These are phyloP conservation scores for Beris morrisii DNA, from an alignment of 2,888 invertebrate species.

Conservation along the genomic window DNA sequence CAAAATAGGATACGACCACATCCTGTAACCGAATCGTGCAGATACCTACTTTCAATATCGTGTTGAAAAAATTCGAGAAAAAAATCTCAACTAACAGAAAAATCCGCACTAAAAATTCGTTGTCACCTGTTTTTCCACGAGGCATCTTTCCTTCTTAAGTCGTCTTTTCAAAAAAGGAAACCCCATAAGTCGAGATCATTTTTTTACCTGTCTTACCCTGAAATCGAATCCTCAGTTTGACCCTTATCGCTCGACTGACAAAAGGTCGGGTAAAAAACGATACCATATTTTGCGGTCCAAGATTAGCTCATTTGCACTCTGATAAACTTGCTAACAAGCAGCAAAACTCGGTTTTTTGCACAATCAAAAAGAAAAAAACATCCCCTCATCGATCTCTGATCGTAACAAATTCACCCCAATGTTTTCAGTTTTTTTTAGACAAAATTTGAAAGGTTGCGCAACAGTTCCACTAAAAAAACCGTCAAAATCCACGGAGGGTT, in stretches of 20 bases:
- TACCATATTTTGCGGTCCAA: constrained; percentile 16
- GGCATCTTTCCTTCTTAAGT: neutral
- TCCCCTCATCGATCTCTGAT: constrained; percentile 9
- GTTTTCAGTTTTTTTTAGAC: neutral
- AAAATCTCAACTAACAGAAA: constrained; percentile 18
- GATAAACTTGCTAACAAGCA: constrained; percentile 17
- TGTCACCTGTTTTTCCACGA: constrained; percentile 26
- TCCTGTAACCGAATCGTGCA: constrained; percentile 34
- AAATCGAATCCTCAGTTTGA: constrained; percentile 18
- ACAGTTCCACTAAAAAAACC: constrained; percentile 15
- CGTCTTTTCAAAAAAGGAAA: neutral
- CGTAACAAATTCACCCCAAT: constrained; percentile 10
- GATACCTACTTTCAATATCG: no score
- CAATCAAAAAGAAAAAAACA: constrained; percentile 18
- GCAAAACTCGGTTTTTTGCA: constrained; percentile 19
- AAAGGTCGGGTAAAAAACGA: neutral
- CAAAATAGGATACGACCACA: constrained; percentile 36
- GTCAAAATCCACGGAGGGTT: constrained; percentile 14
- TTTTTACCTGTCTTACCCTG: constrained; percentile 28
- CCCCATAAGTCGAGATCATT: constrained; percentile 1
- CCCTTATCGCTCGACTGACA: neutral
- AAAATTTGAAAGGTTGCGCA: constrained; percentile 26
- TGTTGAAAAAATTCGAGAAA: no score
- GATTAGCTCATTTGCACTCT: constrained; percentile 23
- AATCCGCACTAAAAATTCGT: neutral